A percentile compares a stretch with the other conserved stretches of the same genome.
These are phyloP conservation scores for Bettongia penicillata DNA, from an alignment of 2,113 vertebrate species.

Conservation along the genomic window DNA sequence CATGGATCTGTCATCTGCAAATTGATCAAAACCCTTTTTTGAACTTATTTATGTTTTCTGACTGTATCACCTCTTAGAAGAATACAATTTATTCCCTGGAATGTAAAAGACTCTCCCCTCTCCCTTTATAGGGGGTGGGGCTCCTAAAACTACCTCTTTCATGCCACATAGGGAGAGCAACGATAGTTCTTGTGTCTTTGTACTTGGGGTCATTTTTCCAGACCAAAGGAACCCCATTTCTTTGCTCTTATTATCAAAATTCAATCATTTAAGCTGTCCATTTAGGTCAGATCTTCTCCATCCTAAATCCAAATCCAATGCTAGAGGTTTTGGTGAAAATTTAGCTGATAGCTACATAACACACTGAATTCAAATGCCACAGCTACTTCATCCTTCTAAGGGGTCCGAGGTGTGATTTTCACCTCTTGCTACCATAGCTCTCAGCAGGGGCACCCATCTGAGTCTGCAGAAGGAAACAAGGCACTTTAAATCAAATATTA, in stretches of 20 bases:
- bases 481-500: background rate
- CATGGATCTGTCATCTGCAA: background rate
- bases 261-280: background rate
- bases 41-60: slow-evolving; percentile 4
- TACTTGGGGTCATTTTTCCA: background rate
- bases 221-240: background rate
- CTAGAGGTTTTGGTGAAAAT: background rate
- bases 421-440: background rate
- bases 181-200: background rate
- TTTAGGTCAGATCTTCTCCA: background rate
- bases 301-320: background rate
- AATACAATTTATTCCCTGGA: background rate
- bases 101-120: background rate
- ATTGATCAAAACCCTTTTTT: background rate
- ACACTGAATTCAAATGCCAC: background rate
- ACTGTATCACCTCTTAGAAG: background rate
- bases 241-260: background rate
- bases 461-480: background rate
- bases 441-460: background rate
- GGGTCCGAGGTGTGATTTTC: background rate
- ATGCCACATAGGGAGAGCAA: background rate
- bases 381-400: background rate
- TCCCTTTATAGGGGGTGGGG: background rate
- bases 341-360: background rate
- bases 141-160: background rate